Evolutionary conservation across 2,888 invertebrate species (phyloP), one percentile per base, ranked within the genome.

Genomic region (Chymomyza procnemis): DNA sequence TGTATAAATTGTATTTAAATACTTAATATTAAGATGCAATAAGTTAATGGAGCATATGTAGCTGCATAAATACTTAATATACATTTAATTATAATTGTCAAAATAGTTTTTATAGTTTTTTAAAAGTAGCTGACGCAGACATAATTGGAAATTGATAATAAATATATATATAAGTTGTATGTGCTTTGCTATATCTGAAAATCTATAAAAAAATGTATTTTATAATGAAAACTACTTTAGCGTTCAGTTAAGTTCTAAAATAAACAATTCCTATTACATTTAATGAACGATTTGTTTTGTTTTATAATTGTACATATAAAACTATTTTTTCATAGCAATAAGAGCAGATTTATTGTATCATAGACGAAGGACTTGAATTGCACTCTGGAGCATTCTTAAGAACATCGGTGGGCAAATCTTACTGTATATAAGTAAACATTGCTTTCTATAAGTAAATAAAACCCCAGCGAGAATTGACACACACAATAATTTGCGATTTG

Each of bases 211-310:
- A 61, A 54, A 61, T 52, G 18, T 52, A 64, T 64, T 66, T 60
- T 60, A n/a, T n/a, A 55, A 71, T 19, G 57, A 9, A 41, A 47
- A 61, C 57, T 70, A 52, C 52, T 9, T 21, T 18, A 64, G 64
- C 67, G 58, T 76, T 69, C 66, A 74, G 74, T 64, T 79, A 67
- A 67, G 79, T 76, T 81, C 80, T 78, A 82, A 73, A 80, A 80
- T 85, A 80, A 80, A 80, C 58, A 80, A 80, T 80, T 80, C 80
- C 80, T 80, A 80, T 75, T 80, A 79, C 61, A 57, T 58, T 58
- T 41, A 41, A 41, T 12, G 12, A 41, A 41, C 3, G 34, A 9
- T 12, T 12, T 12, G 34, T 41, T 41, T 41, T 41, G 12, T 41
- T 30, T 41, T 41, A 41, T 41, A 3, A 41, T 12, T 41, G n/a